These are phyloP conservation scores for Papilio xuthus DNA, from an alignment of 1,140 invertebrate genomes.

Conservation along the genomic window DNA sequence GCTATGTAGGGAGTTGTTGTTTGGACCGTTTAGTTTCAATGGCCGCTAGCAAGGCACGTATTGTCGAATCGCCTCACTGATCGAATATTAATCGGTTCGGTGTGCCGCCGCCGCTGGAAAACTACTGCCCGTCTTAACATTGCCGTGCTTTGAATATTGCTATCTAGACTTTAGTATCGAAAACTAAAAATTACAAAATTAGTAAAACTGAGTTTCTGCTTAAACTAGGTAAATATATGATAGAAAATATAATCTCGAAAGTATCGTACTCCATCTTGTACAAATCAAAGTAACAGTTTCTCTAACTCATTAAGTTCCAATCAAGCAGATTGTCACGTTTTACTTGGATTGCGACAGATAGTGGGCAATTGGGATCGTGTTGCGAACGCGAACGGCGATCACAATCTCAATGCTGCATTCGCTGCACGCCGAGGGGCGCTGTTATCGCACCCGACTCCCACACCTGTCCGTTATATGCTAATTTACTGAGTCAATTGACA, in stretches of 20 bases:
- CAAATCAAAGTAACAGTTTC: not conserved
- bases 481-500: conserved; percentile 38
- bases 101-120: conserved; percentile 13
- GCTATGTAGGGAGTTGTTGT: conserved; percentile 21
- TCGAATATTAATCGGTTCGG: conserved; percentile 34
- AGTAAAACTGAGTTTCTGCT: not conserved
- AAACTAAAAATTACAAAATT: not conserved
- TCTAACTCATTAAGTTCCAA: conserved; percentile 1
- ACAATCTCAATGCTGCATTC: conserved; percentile 67
- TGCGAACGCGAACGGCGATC: conserved; percentile 60
- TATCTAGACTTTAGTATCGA: not conserved
- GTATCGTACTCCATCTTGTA: not conserved
- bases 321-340: not conserved
- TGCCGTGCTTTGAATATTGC: conserved; percentile 13
- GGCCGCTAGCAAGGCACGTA: conserved; percentile 33
- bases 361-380: conserved; percentile 50
- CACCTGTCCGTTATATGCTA: conserved; percentile 61
- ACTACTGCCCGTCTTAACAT: conserved; percentile 3
- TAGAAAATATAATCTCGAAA: too few species aligned
- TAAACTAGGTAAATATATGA: too few species aligned
- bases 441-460: conserved; percentile 65
- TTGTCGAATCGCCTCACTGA: conserved; percentile 30
- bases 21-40: conserved; percentile 5
- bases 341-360: conserved; percentile 40
- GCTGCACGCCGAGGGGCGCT: conserved; percentile 57